phyloP scores from a whole-genome alignment of 2,888 invertebrate species.

The Homarus gammarus region DNA sequence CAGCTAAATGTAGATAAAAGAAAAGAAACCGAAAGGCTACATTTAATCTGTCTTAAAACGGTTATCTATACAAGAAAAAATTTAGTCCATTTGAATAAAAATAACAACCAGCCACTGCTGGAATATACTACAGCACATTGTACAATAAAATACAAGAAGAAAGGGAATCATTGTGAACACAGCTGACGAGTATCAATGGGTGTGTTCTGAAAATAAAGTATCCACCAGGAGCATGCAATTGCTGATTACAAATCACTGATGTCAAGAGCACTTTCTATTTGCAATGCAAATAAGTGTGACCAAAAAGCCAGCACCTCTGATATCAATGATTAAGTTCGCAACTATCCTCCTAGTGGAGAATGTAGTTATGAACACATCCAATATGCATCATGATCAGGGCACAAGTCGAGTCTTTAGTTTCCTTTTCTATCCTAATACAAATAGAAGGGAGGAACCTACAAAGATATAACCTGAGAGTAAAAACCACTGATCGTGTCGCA shows the following conservation, averaged over 20 bases:
- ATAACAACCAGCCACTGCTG: background rate
- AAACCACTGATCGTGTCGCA: constrained; percentile 21
- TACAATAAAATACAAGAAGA: background rate
- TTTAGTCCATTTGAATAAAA: too few relatives aligned
- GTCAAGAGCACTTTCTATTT: background rate
- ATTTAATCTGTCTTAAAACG: background rate
- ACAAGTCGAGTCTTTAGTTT: background rate
- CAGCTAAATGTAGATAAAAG: too few relatives aligned
- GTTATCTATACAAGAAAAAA: too few relatives aligned
- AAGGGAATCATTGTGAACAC: background rate
- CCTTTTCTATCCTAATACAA: background rate
- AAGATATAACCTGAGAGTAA: constrained; percentile 21
- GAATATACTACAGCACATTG: background rate
- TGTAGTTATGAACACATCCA: background rate
- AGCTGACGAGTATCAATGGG: constrained; percentile 1
- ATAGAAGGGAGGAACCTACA: background rate
- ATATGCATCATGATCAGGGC: constrained; percentile 1
- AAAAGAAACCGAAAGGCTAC: background rate
- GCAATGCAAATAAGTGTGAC: background rate
- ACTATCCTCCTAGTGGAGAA: background rate
- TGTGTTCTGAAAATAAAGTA: background rate
- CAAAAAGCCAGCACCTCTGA: background rate
- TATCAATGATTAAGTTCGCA: background rate
- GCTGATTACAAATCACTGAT: background rate
- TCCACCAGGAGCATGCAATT: background rate